Evolutionary conservation across 2,888 invertebrate species (phyloP), one percentile per base, ranked within the genome.

Genomic region (Parnassius smintheus): DNA sequence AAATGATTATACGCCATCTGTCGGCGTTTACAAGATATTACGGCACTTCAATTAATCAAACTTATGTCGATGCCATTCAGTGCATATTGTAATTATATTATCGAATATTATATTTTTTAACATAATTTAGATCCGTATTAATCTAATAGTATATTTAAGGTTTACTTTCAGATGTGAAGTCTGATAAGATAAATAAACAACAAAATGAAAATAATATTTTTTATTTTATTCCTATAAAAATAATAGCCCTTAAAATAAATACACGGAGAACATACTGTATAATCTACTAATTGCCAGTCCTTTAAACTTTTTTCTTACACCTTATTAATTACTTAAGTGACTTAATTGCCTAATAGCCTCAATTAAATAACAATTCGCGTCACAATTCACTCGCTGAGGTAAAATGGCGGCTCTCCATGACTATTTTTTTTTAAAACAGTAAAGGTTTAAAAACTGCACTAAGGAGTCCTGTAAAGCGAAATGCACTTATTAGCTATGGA

Each of bases 401-500:
- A 73, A 77, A 80, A 82, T 78, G 78, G 78, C 69, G 64, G 64
- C 61, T 70, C 72, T 71, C 71, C 66, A 64, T 68, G 72, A 70
- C 69, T 73, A 73, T 83, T 80, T 76, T 63, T 63, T 75, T 74
- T 72, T 73, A 76, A 73, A 77, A 79, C 81, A 77, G 79, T 80
- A 75, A 80, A 77, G 72, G 75, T 83, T 83, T 84, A 87, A 86
- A 86, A 83, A 79, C 82, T 85, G 85, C 81, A 83, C 83, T 85
- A 85, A 89, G 86, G 78, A 88, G 85, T 87, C 83, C 83, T 88
- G 83, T 82, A 82, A 83, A 85, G 88, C 79, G 81, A 89, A 91
- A 90, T 89, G 91, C 90, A 89, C 90, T 91, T 91, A 91, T 91
- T 91, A 90, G 90, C 89, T 72, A 80, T 80, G 82, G 80, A 83